phyloP scores from a whole-genome alignment of 92 coral and sea anemone species.

The Diadumene lineata region DNA sequence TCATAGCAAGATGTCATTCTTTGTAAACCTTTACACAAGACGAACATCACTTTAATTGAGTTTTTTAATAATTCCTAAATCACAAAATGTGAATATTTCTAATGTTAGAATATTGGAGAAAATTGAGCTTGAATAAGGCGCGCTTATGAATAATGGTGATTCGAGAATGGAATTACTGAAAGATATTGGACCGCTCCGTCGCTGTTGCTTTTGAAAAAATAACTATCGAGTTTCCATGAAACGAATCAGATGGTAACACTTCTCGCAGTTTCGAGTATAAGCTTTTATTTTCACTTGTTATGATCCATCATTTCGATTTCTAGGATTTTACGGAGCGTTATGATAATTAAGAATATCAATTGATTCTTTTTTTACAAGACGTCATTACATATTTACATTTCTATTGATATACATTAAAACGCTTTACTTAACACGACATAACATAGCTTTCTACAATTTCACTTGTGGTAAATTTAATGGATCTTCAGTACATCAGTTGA shows the following conservation, averaged over 20 bases:
- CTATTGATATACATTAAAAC: not conserved
- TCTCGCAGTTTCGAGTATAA: not conserved
- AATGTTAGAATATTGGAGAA: not conserved
- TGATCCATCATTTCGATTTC: not conserved
- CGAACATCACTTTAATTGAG: slow-evolving; percentile 8
- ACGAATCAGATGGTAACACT: slow-evolving; percentile 18
- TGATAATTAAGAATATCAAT: not conserved
- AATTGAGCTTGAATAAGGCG: slow-evolving; percentile 27
- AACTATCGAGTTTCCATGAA: slow-evolving; percentile 20
- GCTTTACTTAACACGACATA: slow-evolving; percentile 7
- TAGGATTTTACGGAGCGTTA: not conserved
- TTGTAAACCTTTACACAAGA: slow-evolving; percentile 13
- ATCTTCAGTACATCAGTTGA: not conserved
- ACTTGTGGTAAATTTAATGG: too few species aligned
- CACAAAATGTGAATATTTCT: not conserved
- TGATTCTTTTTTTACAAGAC: not conserved
- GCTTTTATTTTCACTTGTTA: not conserved
- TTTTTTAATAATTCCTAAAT: not conserved
- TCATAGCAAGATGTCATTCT: slow-evolving; percentile 9
- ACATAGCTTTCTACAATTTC: not conserved
- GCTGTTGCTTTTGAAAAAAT: slow-evolving; percentile 17
- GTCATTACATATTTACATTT: not conserved
- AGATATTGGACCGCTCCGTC: slow-evolving; percentile 30
- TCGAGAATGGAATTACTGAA: slow-evolving; percentile 18
- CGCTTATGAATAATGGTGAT: slow-evolving; percentile 24